Conservation (phyloP, 2,797 vertebrate genomes). For the Macroramphosus scolopax region DNA sequence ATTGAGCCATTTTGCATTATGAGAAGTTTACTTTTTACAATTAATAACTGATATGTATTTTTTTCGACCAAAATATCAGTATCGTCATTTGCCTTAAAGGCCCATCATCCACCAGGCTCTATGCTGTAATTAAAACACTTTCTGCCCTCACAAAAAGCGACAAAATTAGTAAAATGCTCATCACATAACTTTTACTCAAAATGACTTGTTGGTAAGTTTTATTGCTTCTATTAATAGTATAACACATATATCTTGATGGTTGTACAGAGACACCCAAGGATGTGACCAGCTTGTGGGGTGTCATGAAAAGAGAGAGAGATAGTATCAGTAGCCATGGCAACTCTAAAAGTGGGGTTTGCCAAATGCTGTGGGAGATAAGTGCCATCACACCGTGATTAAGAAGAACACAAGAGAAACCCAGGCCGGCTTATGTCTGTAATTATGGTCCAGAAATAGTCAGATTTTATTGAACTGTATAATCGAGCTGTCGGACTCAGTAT, state of each 20-base stretch:
- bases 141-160: too few species aligned
- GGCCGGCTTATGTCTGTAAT: slow-evolving; percentile 25
- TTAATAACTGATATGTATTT: too few species aligned
- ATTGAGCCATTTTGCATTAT: too few species aligned
- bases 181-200: too few species aligned
- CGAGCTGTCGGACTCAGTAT: too few species aligned
- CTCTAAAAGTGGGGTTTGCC: slow-evolving; percentile 43
- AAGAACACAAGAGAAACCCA: slow-evolving; percentile 32
- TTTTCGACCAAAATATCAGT: too few species aligned
- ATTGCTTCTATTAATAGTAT: not conserved
- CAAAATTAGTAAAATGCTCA: too few species aligned
- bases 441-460: not conserved
- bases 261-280: slow-evolving; percentile 40
- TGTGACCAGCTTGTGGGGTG: slow-evolving; percentile 34
- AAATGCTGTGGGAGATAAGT: slow-evolving; percentile 47
- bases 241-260: not conserved
- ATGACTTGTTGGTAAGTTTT: too few species aligned
- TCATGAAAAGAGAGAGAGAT: slow-evolving; percentile 45
- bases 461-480: not conserved
- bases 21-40: too few species aligned
- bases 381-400: slow-evolving; percentile 24
- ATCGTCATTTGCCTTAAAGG: too few species aligned
- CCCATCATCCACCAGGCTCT: too few species aligned
- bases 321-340: slow-evolving; percentile 34
- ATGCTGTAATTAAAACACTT: too few species aligned